A percentile compares a stretch with the other conserved stretches of the same genome.
Conservation (phyloP, 2,113 vertebrate genomes). For the Alaudala cheleensis region DNA sequence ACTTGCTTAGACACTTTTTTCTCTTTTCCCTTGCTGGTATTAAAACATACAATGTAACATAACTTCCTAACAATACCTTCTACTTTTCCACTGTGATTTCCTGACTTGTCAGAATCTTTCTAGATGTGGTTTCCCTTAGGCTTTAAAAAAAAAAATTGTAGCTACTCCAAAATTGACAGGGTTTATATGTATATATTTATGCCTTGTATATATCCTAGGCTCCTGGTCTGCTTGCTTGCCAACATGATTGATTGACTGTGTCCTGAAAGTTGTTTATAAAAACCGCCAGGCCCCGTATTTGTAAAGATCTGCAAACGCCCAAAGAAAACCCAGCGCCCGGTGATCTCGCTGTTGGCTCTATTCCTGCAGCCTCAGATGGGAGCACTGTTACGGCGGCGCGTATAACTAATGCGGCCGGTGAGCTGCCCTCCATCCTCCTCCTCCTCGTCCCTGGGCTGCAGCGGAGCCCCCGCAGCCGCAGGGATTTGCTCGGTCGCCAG, state of each 20-base stretch:
- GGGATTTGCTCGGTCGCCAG: background rate
- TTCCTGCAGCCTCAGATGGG: background rate
- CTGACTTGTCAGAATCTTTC: background rate
- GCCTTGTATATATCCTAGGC: background rate
- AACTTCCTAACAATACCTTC: background rate
- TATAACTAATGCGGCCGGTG: accelerated
- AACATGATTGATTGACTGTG: background rate
- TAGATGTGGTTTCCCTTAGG: background rate
- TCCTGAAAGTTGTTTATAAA: background rate
- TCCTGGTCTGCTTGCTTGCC: background rate
- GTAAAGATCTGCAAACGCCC: background rate
- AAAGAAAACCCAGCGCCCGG: background rate
- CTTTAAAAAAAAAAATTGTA: background rate
- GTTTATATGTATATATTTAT: constrained; percentile 5
- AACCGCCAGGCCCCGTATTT: background rate
- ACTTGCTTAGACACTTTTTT: background rate
- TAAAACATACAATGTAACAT: background rate
- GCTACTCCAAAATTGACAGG: background rate
- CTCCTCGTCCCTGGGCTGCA: background rate
- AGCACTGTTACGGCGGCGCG: accelerated
- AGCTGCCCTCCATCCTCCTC: background rate
- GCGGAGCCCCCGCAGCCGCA: background rate
- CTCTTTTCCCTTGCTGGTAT: background rate
- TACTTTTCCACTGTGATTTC: background rate
- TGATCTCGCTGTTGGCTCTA: background rate